Percentiles rank a stretch among this genome's conserved stretches.
phyloP scores from a whole-genome alignment of 2,888 invertebrate genomes.

The Leptopterna dolabrata region DNA sequence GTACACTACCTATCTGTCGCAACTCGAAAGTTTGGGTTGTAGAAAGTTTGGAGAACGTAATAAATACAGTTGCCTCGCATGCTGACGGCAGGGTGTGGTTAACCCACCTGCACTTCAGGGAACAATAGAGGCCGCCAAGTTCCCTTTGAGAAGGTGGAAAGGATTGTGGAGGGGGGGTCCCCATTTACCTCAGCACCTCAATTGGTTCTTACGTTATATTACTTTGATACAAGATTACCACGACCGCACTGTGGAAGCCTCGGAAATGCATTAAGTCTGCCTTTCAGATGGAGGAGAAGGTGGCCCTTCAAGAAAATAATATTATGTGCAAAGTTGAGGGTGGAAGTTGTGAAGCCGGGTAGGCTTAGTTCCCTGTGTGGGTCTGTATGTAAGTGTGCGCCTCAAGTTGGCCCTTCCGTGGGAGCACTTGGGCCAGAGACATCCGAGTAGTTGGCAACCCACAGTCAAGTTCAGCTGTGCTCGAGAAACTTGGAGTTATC shows the following conservation, averaged over 20 bases:
- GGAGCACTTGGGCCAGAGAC: neutral
- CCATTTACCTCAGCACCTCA: neutral
- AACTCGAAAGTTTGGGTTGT: neutral
- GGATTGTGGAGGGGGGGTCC: neutral
- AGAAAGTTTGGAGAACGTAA: neutral
- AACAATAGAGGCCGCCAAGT: neutral
- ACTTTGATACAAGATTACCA: conserved; percentile 24
- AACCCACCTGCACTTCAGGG: conserved; percentile 18
- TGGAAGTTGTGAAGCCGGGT: neutral
- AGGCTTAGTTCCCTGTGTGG: neutral
- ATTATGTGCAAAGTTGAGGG: conserved; percentile 25
- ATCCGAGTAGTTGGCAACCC: neutral
- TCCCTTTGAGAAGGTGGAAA: conserved; percentile 1
- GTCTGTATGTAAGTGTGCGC: neutral
- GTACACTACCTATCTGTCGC: neutral
- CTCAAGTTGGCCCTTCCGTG: neutral
- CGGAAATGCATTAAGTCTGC: conserved; percentile 5
- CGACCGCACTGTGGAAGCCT: neutral
- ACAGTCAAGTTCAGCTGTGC: neutral
- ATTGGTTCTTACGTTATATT: conserved; percentile 19
- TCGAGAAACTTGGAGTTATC: conserved; percentile 3
- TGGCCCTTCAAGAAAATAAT: conserved; percentile 11
- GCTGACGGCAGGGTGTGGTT: conserved; percentile 12
- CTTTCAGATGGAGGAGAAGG: neutral
- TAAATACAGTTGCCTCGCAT: conserved; percentile 1